Conservation (phyloP, 2,113 vertebrate species). For the Cynopterus brachyotis region DNA sequence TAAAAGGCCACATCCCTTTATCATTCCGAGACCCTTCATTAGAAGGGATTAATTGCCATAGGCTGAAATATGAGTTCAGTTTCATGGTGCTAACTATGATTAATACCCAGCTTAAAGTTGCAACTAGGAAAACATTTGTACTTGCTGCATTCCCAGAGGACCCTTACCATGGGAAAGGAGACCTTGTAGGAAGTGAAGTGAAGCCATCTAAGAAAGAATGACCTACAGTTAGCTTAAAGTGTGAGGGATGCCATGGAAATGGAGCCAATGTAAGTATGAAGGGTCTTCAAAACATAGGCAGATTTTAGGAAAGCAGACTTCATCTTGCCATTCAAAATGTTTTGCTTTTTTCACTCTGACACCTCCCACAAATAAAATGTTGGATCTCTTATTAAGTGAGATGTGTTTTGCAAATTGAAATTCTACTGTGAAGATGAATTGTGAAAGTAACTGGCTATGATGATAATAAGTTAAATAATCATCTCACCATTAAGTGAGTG, state of each 20-base stretch:
- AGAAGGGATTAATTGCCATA: neutral
- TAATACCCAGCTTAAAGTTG: neutral
- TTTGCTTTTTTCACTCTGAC: neutral
- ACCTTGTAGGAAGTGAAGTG: neutral
- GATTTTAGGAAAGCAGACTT: neutral
- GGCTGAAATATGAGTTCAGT: neutral
- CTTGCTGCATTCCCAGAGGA: neutral
- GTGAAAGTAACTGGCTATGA: neutral
- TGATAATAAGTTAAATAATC: neutral
- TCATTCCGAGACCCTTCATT: neutral
- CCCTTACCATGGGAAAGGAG: neutral
- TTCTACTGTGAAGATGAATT: neutral
- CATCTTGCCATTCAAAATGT: neutral
- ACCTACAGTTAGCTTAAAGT: neutral
- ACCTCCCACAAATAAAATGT: neutral
- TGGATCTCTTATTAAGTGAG: neutral
- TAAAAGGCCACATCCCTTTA: neutral
- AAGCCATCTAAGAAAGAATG: neutral
- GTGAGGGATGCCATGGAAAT: neutral
- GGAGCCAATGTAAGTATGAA: neutral
- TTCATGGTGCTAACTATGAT: neutral
- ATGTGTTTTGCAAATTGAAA: neutral
- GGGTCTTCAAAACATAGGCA: neutral
- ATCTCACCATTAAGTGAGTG: constrained; percentile 18
- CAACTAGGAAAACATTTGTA: neutral